Evolutionary conservation across 2,888 invertebrate genomes (phyloP).

Genomic region (Lepidochrysops patricia): DNA sequence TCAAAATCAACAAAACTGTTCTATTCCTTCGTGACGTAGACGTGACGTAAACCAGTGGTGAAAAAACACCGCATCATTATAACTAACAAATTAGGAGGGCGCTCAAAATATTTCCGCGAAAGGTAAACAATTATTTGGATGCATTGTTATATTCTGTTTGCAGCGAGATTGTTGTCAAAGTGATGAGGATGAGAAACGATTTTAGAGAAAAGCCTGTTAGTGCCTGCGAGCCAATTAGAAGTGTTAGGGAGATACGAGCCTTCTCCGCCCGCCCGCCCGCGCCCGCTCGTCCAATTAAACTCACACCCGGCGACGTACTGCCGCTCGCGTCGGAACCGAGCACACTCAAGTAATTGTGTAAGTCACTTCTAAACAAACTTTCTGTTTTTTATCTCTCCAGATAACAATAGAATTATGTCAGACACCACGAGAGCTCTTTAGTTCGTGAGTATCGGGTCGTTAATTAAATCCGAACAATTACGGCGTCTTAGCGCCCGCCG

Average conservation of each 20-base stretch:
- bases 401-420: constrained; percentile 69
- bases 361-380: constrained; percentile 66
- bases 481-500: constrained; percentile 32
- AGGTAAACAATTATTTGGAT: constrained; percentile 1
- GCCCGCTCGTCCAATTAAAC: constrained; percentile 62
- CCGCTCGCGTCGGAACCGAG: constrained; percentile 35
- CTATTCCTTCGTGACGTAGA: too few relatives aligned
- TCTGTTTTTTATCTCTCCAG: constrained; percentile 53
- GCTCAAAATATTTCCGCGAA: neutral
- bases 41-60: neutral
- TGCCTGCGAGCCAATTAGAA: constrained; percentile 66
- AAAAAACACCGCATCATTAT: neutral
- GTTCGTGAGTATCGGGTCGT: constrained; percentile 64
- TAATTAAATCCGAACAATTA: constrained; percentile 68
- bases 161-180: constrained; percentile 40
- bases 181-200: constrained; percentile 51
- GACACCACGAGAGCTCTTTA: constrained; percentile 60
- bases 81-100: neutral
- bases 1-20: too few relatives aligned
- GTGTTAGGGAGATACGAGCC: constrained; percentile 46
- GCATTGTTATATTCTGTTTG: constrained; percentile 11
- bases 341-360: constrained; percentile 63
- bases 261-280: constrained; percentile 30
- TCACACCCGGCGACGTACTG: constrained; percentile 38
- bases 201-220: constrained; percentile 54